Conservation (phyloP, 2,888 invertebrate species). For the Lasioglossum oenotherae region DNA sequence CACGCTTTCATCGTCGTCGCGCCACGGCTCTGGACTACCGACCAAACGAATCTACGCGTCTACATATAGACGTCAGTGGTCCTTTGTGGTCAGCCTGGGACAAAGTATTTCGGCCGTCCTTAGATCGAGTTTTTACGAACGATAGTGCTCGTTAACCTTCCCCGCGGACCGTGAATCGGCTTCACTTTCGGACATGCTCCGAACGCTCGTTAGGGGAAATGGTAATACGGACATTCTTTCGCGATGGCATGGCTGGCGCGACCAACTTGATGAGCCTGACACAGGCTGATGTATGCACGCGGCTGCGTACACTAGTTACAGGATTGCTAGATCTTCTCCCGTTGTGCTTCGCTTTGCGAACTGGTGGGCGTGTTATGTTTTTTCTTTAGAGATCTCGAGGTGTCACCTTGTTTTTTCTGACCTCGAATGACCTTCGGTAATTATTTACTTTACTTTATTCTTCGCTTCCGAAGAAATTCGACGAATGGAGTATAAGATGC, state of each 20-base stretch:
- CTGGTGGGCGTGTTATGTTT: no score
- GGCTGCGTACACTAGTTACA: not conserved
- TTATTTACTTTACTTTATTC: no score
- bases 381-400: no score
- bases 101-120: constrained; percentile 59
- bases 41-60: constrained; percentile 67
- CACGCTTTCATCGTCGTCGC: constrained; percentile 41
- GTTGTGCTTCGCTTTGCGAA: no score
- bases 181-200: not conserved
- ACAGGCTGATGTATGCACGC: not conserved
- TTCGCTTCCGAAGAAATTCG: not conserved
- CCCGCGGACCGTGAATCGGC: constrained; percentile 38
- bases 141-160: constrained; percentile 51
- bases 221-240: constrained; percentile 1
- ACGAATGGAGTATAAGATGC: not conserved
- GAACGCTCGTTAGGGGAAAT: constrained; percentile 14
- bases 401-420: no score
- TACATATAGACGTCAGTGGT: constrained; percentile 46
- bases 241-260: not conserved
- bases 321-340: not conserved
- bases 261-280: not conserved
- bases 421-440: not conserved
- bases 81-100: constrained; percentile 33
- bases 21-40: constrained; percentile 55
- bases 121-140: constrained; percentile 52